Base-by-base conservation (phyloP, 2,113 vertebrate genomes). In the Phrynocephalus versicolor region DNA sequence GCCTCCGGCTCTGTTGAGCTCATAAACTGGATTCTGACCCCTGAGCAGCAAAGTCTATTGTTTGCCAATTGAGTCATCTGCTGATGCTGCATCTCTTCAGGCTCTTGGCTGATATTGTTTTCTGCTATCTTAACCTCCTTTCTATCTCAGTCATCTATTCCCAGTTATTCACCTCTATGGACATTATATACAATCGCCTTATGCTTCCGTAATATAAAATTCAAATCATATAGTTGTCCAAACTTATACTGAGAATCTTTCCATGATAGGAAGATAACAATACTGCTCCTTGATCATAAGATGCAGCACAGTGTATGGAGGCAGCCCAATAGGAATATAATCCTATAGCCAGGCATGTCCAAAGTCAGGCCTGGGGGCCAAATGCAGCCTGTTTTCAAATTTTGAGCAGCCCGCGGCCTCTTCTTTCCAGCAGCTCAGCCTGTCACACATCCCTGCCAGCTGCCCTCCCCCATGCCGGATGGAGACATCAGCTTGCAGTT, bases 21-120 rank as follows among this genome's bases (percentile, higher is more conserved):
- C 8, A 78, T 71, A 79, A 78, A 85, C 74, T 79, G 67, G 33
- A 78, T 79, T 41, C 51, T 70, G 75, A 85, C 51, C 45, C 74
- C 67, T 85, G 75, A 70, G 83, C 35, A 70, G 8, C n/a, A 51
- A 58, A 70, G 18, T 60, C 64, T 78, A 16, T 79, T 78, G 75
- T 79, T 85, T 85, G 65, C 45, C 74, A 85, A n/a, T 71, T 85
- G 83, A 85, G 83, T 85, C 33, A 71, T 85, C 64, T 70, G 83
- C 83, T 79, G 83, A 79, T 85, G 74, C 51, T 85, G 51, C 35
- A 41, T 71, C 75, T 75, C 75, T 85, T 27, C 58, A 70, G 25
- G 65, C 45, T 33, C 78, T 70, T 75, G 58, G 65, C 55, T 85
- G 75, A 71, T 70, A 58, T 60, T 70, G 75, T 23, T 78, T 71